Evolutionary conservation across 2,113 vertebrate species (phyloP).

Genomic region (Apaloderma vittatum): DNA sequence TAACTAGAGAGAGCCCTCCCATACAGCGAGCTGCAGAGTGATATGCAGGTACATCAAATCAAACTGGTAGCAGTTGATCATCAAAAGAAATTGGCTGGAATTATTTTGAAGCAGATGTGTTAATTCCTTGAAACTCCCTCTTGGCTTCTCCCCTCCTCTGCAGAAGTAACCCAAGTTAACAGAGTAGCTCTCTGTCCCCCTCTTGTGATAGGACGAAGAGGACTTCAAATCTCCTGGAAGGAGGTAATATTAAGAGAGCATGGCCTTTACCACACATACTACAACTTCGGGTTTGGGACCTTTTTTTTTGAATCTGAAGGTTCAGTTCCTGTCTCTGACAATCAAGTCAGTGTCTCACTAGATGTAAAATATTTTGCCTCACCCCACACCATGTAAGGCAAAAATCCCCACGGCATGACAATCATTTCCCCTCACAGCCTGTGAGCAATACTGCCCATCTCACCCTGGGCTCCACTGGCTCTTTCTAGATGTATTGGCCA

Average conservation of each 20-base stretch:
- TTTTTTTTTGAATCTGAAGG: background rate
- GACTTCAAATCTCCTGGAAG: background rate
- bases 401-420: background rate
- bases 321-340: background rate
- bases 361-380: background rate
- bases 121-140: background rate
- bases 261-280: background rate
- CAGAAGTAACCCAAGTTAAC: background rate
- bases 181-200: conserved; percentile 66
- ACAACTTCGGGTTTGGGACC: background rate
- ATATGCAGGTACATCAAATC: background rate
- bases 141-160: background rate
- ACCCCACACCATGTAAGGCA: background rate
- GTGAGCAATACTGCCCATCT: background rate
- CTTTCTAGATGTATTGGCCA: background rate
- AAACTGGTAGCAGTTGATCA: background rate
- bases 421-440: background rate
- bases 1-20: accelerated
- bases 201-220: conserved; percentile 55
- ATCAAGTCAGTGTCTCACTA: background rate
- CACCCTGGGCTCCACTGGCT: background rate
- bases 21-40: background rate
- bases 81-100: background rate
- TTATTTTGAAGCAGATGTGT: background rate
- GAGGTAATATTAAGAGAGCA: background rate